These are phyloP conservation scores for Thryonomys swinderianus DNA, from an alignment of 2,113 vertebrate species.

Conservation along the genomic window DNA sequence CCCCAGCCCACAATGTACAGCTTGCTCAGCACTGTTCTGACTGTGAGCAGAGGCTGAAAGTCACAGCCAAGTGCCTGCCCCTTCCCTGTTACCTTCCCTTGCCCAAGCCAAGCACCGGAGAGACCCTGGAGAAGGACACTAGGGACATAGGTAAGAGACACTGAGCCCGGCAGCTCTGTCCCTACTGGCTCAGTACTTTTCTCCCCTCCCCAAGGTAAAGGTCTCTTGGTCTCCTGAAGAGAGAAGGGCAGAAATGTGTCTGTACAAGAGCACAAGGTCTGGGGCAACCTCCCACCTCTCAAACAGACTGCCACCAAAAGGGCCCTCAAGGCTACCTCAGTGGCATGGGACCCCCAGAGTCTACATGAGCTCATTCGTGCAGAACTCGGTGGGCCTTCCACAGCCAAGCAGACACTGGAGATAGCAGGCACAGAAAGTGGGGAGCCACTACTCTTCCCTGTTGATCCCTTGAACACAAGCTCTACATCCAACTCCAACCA, in stretches of 20 bases:
- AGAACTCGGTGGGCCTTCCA: not conserved
- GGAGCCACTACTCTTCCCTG: not conserved
- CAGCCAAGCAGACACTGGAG: not conserved
- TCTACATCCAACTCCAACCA: too few species aligned
- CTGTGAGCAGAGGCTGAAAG: not conserved
- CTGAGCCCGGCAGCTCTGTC: not conserved
- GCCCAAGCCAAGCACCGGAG: not conserved
- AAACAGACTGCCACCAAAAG: not conserved
- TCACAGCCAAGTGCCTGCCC: not conserved
- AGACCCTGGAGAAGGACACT: not conserved
- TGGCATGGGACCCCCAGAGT: accelerated
- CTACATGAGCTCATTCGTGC: too few species aligned
- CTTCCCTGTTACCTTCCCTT: not conserved
- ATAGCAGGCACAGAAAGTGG: accelerated
- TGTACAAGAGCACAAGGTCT: not conserved
- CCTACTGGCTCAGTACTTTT: not conserved
- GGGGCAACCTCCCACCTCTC: not conserved
- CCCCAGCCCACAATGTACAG: not conserved
- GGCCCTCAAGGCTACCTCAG: not conserved
- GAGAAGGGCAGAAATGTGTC: not conserved
- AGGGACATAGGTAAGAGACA: not conserved
- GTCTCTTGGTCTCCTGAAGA: not conserved
- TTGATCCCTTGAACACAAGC: not conserved
- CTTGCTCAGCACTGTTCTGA: not conserved
- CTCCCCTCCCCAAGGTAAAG: not conserved